Conservation (phyloP, 2,113 vertebrate genomes). For the Malurus cyaneus region DNA sequence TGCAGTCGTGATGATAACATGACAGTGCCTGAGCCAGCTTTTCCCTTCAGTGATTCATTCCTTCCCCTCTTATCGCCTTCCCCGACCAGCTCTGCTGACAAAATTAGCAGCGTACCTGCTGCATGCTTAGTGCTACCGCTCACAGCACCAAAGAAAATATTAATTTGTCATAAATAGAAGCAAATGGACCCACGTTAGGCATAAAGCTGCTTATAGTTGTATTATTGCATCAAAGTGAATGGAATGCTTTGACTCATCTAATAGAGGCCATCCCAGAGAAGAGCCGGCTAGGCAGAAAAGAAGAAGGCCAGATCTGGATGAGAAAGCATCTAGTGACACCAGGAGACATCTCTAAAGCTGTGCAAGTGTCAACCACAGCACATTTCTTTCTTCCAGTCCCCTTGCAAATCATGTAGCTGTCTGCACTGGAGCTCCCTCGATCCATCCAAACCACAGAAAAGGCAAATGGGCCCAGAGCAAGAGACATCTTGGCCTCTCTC, state of each 20-base stretch:
- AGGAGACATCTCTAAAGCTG: not conserved
- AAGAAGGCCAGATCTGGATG: not conserved
- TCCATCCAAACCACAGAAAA: not conserved
- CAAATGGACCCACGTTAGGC: not conserved
- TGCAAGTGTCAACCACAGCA: not conserved
- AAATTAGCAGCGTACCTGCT: slow-evolving; percentile 51
- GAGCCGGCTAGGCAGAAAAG: not conserved
- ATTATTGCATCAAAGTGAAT: not conserved
- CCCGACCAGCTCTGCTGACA: not conserved
- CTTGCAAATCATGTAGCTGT: not conserved
- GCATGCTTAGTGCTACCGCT: not conserved
- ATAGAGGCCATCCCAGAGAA: not conserved
- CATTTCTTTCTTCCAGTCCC: not conserved
- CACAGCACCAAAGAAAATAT: not conserved
- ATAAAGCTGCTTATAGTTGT: slow-evolving; percentile 8
- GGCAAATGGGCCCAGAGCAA: not conserved
- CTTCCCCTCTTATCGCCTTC: slow-evolving; percentile 1
- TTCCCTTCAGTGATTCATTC: slow-evolving; percentile 35
- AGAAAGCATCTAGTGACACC: slow-evolving; percentile 9
- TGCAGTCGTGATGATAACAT: not conserved
- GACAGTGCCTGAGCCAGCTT: not conserved
- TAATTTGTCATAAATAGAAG: slow-evolving; percentile 24
- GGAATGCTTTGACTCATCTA: slow-evolving; percentile 25
- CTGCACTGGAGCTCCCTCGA: not conserved
- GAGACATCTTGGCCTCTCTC: not conserved